phyloP scores from a whole-genome alignment of 2,113 vertebrate species.

The Misgurnus mizolepis region DNA sequence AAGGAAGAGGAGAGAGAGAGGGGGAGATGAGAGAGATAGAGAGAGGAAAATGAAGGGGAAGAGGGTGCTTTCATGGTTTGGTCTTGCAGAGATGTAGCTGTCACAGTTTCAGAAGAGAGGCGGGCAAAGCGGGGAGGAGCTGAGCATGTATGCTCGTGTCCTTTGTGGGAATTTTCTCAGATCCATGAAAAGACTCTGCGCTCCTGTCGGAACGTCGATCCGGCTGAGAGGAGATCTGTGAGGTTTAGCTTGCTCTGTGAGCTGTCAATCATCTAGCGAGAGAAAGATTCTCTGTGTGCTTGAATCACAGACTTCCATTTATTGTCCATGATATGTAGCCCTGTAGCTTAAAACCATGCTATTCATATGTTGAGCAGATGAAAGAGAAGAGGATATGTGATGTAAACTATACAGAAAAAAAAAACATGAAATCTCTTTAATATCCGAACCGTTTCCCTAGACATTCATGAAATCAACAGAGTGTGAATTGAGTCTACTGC shows the following conservation, averaged over 20 bases:
- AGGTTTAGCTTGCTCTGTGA: slow-evolving; percentile 34
- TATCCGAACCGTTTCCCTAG: not conserved
- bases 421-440: not conserved
- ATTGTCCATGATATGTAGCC: slow-evolving; percentile 17
- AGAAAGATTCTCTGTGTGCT: not conserved
- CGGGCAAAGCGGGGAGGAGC: slow-evolving; percentile 29
- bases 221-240: slow-evolving; percentile 41
- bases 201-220: slow-evolving; percentile 33
- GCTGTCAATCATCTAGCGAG: slow-evolving; percentile 32
- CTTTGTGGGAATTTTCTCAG: slow-evolving; percentile 48
- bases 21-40: not conserved
- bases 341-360: slow-evolving; percentile 8
- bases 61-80: slow-evolving; percentile 24
- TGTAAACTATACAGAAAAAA: not conserved
- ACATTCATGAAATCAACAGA: not conserved
- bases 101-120: slow-evolving; percentile 37
- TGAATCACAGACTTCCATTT: slow-evolving; percentile 19
- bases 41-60: not conserved
- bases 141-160: slow-evolving; percentile 17
- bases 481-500: no score
- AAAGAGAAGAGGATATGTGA: not conserved
- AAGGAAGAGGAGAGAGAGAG: not conserved
- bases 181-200: slow-evolving; percentile 41
- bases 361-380: slow-evolving; percentile 13
- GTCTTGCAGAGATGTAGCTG: slow-evolving; percentile 35